Evolutionary conservation across 2,888 invertebrate genomes (phyloP), one percentile per base, ranked within the genome.

Genomic region (Eucriotettix oculatus): DNA sequence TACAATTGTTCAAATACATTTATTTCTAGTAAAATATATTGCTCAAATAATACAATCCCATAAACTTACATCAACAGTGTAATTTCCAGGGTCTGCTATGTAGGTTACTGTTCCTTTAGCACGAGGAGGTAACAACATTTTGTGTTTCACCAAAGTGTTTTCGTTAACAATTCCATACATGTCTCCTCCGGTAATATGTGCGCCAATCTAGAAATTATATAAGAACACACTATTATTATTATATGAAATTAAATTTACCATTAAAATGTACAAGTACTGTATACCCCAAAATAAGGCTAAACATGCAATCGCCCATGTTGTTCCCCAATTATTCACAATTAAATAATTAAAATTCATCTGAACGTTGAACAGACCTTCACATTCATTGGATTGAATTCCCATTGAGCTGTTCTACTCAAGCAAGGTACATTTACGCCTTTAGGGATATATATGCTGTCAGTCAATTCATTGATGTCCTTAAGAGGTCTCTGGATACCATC

Each of bases 401-500:
- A 99, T 64, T 81, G 75, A 60, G 76, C 72, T 1, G 84, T 83
- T 58, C 92, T 81, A 10, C 90, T 89, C 62, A 99, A 76, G 58
- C 89, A 82, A n/a, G 96, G 96, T 62, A 90, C 86, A 75, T 97
- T 98, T 57, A 99, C 85, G 75, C 98, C 99, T 79, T 97, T 98
- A 54, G 99, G 99, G 76, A 99, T 99, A 82, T 99, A 99, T 77
- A 99, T 99, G 71, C 94, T 95, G 72, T 85, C 81, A 1, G 95
- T 94, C 65, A 95, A 75, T 72, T 94, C 93, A 72, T 88, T 82
- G 74, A 99, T 99, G 76, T 96, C 97, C 75, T 91, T 94, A 70
- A 99, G 75, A 0, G 99, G 99, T 71, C 99, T 89, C 77, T 99
- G 99, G 76, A 99, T 99, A 79, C 99, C 99, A 78, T 99, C 99